Evolutionary conservation across 2,797 vertebrate genomes (phyloP).

Genomic region (Sebastes hopkinsi): DNA sequence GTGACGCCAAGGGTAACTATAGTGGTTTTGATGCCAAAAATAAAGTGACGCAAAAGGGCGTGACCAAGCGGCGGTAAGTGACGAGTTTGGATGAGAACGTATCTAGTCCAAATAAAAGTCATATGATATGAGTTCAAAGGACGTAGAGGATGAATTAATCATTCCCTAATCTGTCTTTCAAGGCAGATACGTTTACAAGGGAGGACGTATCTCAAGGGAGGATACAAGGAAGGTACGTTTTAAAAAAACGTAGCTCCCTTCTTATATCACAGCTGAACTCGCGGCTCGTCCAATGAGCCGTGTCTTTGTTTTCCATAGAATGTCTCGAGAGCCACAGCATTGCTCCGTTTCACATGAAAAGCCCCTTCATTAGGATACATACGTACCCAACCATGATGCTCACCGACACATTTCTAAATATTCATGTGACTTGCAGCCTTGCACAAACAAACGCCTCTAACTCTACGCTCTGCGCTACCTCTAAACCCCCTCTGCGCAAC

Average conservation of each 20-base stretch:
- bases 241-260: not conserved
- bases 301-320: slow-evolving; percentile 18
- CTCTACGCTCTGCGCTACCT: not conserved
- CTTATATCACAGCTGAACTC: not conserved
- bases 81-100: too few species aligned
- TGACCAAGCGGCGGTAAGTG: too few species aligned
- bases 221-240: too few species aligned
- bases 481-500: slow-evolving; percentile 40
- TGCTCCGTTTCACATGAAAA: slow-evolving; percentile 45
- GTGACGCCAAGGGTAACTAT: too few species aligned
- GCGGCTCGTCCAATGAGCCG: not conserved
- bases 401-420: slow-evolving; percentile 60
- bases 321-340: slow-evolving; percentile 18
- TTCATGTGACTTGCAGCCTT: slow-evolving; percentile 45
- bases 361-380: slow-evolving; percentile 31
- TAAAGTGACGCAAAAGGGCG: too few species aligned
- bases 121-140: not conserved
- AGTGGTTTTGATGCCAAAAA: too few species aligned
- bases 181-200: too few species aligned
- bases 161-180: not conserved
- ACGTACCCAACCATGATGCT: slow-evolving; percentile 48
- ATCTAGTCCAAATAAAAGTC: not conserved
- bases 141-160: not conserved
- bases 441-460: slow-evolving; percentile 22
- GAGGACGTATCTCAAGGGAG: too few species aligned